Evolutionary conservation across 2,888 invertebrate species (phyloP), one percentile per base, ranked within the genome.

Genomic region (Hirudinaria manillensis): DNA sequence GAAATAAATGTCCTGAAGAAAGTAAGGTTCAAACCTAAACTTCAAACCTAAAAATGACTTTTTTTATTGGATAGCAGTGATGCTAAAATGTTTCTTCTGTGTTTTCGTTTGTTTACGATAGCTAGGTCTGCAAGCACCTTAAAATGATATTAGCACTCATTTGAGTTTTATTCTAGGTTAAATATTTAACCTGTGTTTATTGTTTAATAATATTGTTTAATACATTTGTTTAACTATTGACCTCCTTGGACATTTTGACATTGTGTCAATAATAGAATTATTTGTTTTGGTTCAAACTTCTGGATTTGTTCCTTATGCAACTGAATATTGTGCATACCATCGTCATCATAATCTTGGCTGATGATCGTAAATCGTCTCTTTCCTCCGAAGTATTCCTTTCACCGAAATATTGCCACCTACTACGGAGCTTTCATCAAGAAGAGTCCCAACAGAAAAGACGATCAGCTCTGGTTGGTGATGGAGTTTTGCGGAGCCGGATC

Each of bases 371-470:
- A 61, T 29, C n/a, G 4, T 61, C 29, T 16, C 29, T 19, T 61
- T 21, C 21, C 21, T 19, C 24, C 87, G 93, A 82, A 84, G 83
- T 85, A 82, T 80, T 84, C 84, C 56, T 82, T 84, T 78, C 98
- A 99, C 88, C 91, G 97, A 83, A 99, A 99, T 88, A 99, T 99
- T 84, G 99, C 99, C 80, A 99, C 98, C 77, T 99, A 99, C 87
- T 99, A 98, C 89, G 99, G 99, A 81, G 99, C 99, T 83, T 99
- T 99, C 87, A 98, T 99, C 81, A 98, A 98, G 87, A 99, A 99
- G 87, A 94, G 94, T 82, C 95, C 61, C 56, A 93, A 95, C 0
- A 97, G 98, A 67, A 98, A 98, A 88, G 98, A 99, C 88, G 99
- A 99, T 87, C 98, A 99, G 85, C 88, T 99, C 77, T 99, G 99